Evolutionary conservation across 2,113 vertebrate species (phyloP).

Genomic region (Tamias sibiricus): DNA sequence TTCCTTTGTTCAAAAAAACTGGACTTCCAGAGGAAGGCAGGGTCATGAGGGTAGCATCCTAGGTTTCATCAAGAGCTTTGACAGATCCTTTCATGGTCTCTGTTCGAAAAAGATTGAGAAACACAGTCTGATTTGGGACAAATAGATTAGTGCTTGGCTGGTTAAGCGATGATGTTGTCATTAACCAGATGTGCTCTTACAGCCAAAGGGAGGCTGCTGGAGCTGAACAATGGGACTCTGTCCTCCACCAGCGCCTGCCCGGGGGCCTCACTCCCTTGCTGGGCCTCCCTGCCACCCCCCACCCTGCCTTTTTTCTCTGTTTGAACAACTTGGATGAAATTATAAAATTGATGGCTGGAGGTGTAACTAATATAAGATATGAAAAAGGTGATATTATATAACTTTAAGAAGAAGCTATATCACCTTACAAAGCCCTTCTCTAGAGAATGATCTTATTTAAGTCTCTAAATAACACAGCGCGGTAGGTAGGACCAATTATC

Average conservation of each 20-base stretch:
- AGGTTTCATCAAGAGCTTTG: background rate
- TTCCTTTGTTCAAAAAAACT: constrained; percentile 5
- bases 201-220: background rate
- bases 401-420: no score
- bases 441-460: background rate
- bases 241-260: background rate
- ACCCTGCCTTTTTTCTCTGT: background rate
- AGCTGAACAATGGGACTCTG: constrained; percentile 40
- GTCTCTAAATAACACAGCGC: background rate
- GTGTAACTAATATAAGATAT: background rate
- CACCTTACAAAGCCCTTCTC: background rate
- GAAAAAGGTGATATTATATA: background rate
- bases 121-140: constrained; percentile 9
- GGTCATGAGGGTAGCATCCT: background rate
- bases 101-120: constrained; percentile 29
- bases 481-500: background rate
- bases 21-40: background rate
- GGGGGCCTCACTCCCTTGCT: background rate
- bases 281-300: background rate
- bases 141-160: constrained; percentile 5
- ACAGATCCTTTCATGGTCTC: constrained; percentile 22
- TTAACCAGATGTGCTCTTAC: constrained; percentile 33
- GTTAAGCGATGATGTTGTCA: constrained; percentile 27
- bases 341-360: background rate
- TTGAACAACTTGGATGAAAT: constrained; percentile 36